phyloP scores from a whole-genome alignment of 2,888 invertebrate genomes.

The Agrochola litura region DNA sequence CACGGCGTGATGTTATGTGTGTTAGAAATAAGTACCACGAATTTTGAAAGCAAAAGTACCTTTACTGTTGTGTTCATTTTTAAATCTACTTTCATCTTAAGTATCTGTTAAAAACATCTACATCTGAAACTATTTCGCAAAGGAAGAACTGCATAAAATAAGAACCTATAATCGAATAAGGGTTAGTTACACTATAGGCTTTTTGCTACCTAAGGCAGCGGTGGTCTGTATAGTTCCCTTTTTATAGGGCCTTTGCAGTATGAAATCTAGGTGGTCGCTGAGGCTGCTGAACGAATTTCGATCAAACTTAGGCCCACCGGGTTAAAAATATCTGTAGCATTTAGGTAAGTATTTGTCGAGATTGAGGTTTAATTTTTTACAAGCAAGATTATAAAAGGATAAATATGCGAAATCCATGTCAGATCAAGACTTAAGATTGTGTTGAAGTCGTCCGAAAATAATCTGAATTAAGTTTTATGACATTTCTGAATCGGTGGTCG shows the following conservation, averaged over 20 bases:
- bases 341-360: conserved; percentile 65
- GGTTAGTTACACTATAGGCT: conserved; percentile 26
- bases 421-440: conserved; percentile 53
- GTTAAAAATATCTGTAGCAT: conserved; percentile 72
- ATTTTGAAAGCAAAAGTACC: not conserved
- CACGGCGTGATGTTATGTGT: too few species aligned
- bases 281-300: conserved; percentile 62
- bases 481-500: conserved; percentile 23
- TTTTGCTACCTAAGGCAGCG: conserved; percentile 51
- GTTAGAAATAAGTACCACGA: too few species aligned
- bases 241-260: conserved; percentile 69
- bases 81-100: not conserved
- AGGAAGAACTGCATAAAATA: not conserved
- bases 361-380: conserved; percentile 62
- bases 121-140: not conserved
- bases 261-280: conserved; percentile 67
- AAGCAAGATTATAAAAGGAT: conserved; percentile 53
- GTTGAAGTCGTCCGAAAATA: conserved; percentile 44
- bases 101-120: not conserved
- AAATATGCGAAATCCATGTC: conserved; percentile 47
- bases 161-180: not conserved
- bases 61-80: not conserved
- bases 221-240: conserved; percentile 71
- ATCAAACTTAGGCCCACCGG: conserved; percentile 67
- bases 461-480: conserved; percentile 46